Percentiles rank a stretch among this genome's conserved stretches.
Evolutionary conservation across 2,888 invertebrate genomes (phyloP).

Genomic region (Hyposoter dolosus): DNA sequence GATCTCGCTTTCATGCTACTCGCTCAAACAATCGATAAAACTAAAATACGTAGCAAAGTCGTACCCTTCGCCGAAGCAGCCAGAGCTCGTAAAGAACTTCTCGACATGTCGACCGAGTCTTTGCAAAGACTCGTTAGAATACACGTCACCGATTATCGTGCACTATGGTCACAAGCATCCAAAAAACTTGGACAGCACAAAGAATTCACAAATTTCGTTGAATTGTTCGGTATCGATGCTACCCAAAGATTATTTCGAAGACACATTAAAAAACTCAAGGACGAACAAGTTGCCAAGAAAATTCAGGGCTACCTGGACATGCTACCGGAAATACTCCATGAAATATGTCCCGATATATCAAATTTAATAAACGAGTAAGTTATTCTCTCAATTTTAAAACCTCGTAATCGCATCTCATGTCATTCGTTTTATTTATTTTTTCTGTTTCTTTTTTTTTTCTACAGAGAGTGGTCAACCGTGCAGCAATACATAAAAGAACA

Average conservation of each 20-base stretch:
- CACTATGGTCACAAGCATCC: slow-evolving; percentile 94
- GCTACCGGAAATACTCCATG: slow-evolving; percentile 91
- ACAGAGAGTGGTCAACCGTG: slow-evolving; percentile 95
- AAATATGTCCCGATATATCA: slow-evolving; percentile 91
- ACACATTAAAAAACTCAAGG: slow-evolving; percentile 92
- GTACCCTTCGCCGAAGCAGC: slow-evolving; percentile 94
- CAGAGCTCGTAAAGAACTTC: slow-evolving; percentile 93
- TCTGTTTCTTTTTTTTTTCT: not conserved
- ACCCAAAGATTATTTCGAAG: slow-evolving; percentile 92
- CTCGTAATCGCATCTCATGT: not conserved
- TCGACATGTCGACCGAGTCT: slow-evolving; percentile 96
- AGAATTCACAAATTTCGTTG: slow-evolving; percentile 95
- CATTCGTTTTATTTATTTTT: not conserved
- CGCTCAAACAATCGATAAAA: slow-evolving; percentile 96
- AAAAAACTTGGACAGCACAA: slow-evolving; percentile 94
- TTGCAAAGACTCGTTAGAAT: slow-evolving; percentile 94
- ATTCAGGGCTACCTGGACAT: slow-evolving; percentile 92
- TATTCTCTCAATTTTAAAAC: slow-evolving; percentile 7
- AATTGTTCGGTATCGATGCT: slow-evolving; percentile 94
- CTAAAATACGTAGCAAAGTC: slow-evolving; percentile 91
- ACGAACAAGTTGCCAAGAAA: slow-evolving; percentile 91
- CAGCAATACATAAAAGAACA: slow-evolving; percentile 94
- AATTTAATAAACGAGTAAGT: slow-evolving; percentile 83
- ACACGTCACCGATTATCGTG: slow-evolving; percentile 93
- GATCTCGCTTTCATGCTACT: slow-evolving; percentile 95